Conservation (phyloP, 1,140 invertebrate genomes). For the Drosophila kepulauana region DNA sequence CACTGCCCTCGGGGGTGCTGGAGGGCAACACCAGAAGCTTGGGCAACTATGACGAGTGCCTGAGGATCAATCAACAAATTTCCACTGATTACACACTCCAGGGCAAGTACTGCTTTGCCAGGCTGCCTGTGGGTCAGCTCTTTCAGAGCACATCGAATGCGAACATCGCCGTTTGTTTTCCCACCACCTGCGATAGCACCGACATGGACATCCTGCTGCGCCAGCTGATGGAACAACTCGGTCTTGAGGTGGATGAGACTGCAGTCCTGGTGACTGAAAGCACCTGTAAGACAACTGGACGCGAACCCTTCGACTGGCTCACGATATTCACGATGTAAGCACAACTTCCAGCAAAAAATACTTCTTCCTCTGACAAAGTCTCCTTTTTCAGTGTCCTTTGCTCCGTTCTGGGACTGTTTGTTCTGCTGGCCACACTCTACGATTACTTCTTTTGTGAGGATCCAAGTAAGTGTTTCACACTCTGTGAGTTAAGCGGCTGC, state of each 20-base stretch:
- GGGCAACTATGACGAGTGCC: conserved; percentile 63
- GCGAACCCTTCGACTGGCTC: conserved; percentile 19
- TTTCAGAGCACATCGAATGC: conserved; percentile 6
- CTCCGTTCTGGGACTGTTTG: conserved; percentile 32
- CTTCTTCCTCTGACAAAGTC: too few species aligned
- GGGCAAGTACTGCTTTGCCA: conserved; percentile 55
- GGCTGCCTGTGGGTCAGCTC: conserved; percentile 19
- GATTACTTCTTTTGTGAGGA: conserved; percentile 56
- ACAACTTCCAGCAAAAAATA: too few species aligned
- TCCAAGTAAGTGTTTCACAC: conserved; percentile 32
- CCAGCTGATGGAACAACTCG: conserved; percentile 25
- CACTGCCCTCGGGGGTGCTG: conserved; percentile 37
- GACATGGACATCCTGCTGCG: conserved; percentile 48
- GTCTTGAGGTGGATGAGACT: conserved; percentile 27
- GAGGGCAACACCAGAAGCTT: conserved; percentile 42
- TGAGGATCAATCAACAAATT: conserved; percentile 28
- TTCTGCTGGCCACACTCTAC: conserved; percentile 44
- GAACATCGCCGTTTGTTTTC: conserved; percentile 47
- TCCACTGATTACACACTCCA: conserved; percentile 14
- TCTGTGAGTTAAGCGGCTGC: background rate
- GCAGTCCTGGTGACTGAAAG: conserved; percentile 21
- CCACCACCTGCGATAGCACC: conserved; percentile 42
- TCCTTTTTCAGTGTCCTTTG: conserved; percentile 11
- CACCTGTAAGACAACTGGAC: conserved; percentile 44
- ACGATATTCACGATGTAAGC: conserved; percentile 67